Conservation (phyloP, 2,888 invertebrate genomes). For the Caenorhabditis doughertyi region DNA sequence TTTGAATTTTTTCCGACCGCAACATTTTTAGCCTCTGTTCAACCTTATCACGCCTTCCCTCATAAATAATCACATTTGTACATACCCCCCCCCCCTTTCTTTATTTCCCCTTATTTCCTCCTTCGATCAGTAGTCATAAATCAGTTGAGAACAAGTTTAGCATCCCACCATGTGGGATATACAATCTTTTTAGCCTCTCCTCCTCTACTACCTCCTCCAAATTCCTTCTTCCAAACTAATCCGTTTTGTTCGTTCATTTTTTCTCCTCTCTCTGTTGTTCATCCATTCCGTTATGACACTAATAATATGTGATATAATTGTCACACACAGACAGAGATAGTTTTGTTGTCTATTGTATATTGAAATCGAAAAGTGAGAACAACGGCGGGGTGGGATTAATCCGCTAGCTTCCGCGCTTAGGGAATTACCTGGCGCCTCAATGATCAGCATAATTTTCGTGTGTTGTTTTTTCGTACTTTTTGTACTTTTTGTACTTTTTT, state of each 20-base stretch:
- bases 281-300: background rate
- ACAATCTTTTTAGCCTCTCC: slow-evolving; percentile 15
- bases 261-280: background rate
- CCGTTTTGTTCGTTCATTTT: slow-evolving; percentile 35
- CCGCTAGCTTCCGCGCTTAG: too few relatives aligned
- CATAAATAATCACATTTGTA: background rate
- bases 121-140: slow-evolving; percentile 4
- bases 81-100: background rate
- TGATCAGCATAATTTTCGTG: too few relatives aligned
- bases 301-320: slow-evolving; percentile 15
- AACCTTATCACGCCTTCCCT: background rate
- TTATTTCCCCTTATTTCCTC: too few relatives aligned
- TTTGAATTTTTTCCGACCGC: too few relatives aligned
- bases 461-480: too few relatives aligned
- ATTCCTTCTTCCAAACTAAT: slow-evolving; percentile 16
- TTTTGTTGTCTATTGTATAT: too few relatives aligned
- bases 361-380: too few relatives aligned
- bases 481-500: too few relatives aligned
- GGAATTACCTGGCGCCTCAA: too few relatives aligned
- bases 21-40: too few relatives aligned
- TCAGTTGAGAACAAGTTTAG: slow-evolving; percentile 28
- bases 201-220: background rate
- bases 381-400: too few relatives aligned
- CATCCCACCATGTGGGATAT: background rate
- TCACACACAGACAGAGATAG: too few relatives aligned